Base-by-base conservation (phyloP, 2,113 vertebrate genomes). In the Alectura lathami region DNA sequence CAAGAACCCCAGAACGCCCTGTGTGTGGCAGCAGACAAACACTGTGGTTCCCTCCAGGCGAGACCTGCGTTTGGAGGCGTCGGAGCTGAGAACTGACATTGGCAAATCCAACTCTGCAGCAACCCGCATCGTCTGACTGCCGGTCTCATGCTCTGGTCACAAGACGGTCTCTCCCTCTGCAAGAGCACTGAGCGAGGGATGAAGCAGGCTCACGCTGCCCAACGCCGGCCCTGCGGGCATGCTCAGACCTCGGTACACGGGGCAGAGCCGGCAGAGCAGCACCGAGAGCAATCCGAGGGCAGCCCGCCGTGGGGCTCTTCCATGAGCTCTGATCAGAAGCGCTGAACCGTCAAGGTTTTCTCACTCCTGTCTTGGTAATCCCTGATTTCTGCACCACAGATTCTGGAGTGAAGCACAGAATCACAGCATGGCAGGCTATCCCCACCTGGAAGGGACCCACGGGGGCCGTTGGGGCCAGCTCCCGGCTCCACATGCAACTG, bases 121-220 rank as follows among this genome's bases (percentile, higher is more conserved):
- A 57, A 80, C 81, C 72, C 83, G 29, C 57, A 85, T 59, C 47
- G 57, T 92, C 95, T 97, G 96, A 97, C 92, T 94, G 76, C 90
- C 8, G 86, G 91, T 91, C 94, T 94, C 88, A 85, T 95, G 94
- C 90, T 88, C 75, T 6, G 86, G 93, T 96, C 95, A 95, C 90
- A 96, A 96, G 95, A 95, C 0, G 23, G 77, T 92, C 88, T 51
- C n/a, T 92, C 38, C 64, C 72, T 82, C 83, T 62, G 88, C 59
- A 73, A 86, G 88, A 91, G 91, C 85, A 70, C 86, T 8, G 83
- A 90, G 93, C 4, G 4, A 68, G 82, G 77, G 89, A 96, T 96
- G 96, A 96, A 97, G 66, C 93, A 94, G 81, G 15, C 88, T 94
- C 82, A 47, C 88, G 59, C 96, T 96, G 91, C 94, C 93, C 95